Evolutionary conservation across 2,888 invertebrate species (phyloP).

Genomic region (Tridacna crocea): DNA sequence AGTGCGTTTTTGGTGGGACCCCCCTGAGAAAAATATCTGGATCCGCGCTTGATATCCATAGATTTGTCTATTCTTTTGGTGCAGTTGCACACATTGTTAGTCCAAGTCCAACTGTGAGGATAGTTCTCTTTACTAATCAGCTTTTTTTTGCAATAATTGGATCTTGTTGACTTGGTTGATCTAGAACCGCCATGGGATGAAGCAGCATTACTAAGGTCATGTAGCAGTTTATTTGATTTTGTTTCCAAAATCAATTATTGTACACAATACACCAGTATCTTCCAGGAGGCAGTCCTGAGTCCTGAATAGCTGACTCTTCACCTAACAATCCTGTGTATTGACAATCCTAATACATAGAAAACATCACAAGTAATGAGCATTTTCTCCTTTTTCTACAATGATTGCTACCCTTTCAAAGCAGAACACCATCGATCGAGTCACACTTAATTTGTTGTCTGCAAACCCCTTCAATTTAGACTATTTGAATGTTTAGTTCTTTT

Average conservation of each 20-base stretch:
- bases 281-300: neutral
- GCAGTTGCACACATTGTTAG: neutral
- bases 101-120: neutral
- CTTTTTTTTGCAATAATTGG: neutral
- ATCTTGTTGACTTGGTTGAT: neutral
- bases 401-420: neutral
- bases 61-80: neutral
- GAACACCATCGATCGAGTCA: neutral
- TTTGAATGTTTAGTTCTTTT: neutral
- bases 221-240: neutral
- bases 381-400: neutral
- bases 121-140: neutral
- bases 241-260: neutral
- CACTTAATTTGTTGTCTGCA: neutral
- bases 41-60: no score
- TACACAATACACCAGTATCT: neutral
- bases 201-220: neutral
- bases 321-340: neutral
- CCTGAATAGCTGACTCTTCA: neutral
- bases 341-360: neutral
- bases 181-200: neutral
- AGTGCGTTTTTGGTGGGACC: no score
- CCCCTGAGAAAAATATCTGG: no score
- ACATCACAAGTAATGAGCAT: neutral
- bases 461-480: neutral